A percentile compares a stretch with the other conserved stretches of the same genome.
phyloP scores from a whole-genome alignment of 2,888 invertebrate species.

The Drosophila mulleri region DNA sequence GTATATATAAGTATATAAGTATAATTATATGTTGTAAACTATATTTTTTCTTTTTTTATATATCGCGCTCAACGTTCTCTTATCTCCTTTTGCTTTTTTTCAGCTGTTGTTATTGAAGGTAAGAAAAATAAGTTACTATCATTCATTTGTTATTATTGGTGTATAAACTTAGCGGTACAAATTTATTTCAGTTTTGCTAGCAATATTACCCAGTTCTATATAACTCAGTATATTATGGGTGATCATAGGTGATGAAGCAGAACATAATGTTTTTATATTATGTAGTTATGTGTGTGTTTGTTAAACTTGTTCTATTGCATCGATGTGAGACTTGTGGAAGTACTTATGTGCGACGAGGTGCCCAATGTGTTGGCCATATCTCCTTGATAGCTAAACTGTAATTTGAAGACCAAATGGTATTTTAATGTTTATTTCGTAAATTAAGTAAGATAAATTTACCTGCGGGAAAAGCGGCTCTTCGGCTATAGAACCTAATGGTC shows the following conservation, averaged over 20 bases:
- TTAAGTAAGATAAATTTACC: slow-evolving; percentile 60
- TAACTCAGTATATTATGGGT: slow-evolving; percentile 63
- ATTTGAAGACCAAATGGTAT: neutral
- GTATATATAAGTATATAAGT: slow-evolving; percentile 58
- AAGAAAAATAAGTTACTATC: slow-evolving; percentile 74
- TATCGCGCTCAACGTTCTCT: slow-evolving; percentile 35
- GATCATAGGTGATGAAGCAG: slow-evolving; percentile 64
- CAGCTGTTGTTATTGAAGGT: slow-evolving; percentile 42
- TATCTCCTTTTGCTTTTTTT: slow-evolving; percentile 35
- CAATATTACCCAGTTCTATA: slow-evolving; percentile 57
- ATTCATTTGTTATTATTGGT: slow-evolving; percentile 62
- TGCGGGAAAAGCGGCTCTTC: slow-evolving; percentile 90
- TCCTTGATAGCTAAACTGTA: slow-evolving; percentile 91
- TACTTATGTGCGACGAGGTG: slow-evolving; percentile 88
- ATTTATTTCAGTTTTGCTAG: slow-evolving; percentile 56
- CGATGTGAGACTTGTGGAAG: slow-evolving; percentile 86
- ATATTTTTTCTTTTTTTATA: slow-evolving; percentile 40
- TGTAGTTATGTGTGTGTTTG: slow-evolving; percentile 41
- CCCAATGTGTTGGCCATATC: slow-evolving; percentile 88
- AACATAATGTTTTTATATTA: slow-evolving; percentile 62
- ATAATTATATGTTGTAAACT: slow-evolving; percentile 63
- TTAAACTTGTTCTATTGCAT: slow-evolving; percentile 84
- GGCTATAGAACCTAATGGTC: slow-evolving; percentile 88
- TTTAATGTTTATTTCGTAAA: neutral
- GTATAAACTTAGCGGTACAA: slow-evolving; percentile 60